Percentiles rank a stretch among this genome's conserved stretches.
Conservation (phyloP, 2,888 invertebrate genomes). For the Aquatica leii region DNA sequence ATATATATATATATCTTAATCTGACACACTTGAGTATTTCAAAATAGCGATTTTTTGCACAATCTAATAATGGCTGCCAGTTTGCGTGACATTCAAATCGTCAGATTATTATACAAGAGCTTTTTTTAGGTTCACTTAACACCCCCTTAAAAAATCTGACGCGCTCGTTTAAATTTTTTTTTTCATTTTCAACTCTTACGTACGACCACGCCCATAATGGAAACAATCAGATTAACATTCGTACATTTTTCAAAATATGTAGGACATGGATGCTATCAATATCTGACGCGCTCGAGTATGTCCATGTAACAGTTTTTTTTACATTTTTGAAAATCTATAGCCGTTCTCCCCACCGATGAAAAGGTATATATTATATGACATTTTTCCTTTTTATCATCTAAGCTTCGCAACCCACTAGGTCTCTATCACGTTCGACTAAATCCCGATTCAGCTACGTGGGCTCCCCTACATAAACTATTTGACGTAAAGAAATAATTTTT, state of each 20-base stretch:
- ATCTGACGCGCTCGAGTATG: constrained; percentile 34
- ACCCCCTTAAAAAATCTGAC: constrained; percentile 34
- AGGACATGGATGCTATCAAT: constrained; percentile 29
- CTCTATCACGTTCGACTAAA: too few species aligned
- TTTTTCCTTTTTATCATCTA: constrained; percentile 29
- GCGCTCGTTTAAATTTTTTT: constrained; percentile 38
- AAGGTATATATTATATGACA: constrained; percentile 27
- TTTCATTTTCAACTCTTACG: constrained; percentile 25
- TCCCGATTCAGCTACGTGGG: too few species aligned
- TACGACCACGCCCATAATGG: constrained; percentile 32
- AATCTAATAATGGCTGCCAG: constrained; percentile 25
- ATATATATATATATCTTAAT: constrained; percentile 39
- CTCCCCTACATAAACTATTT: too few species aligned
- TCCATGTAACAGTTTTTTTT: constrained; percentile 29
- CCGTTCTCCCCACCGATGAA: constrained; percentile 26
- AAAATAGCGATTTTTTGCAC: constrained; percentile 31
- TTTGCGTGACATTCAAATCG: constrained; percentile 28
- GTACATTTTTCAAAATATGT: constrained; percentile 32
- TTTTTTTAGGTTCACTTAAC: constrained; percentile 36
- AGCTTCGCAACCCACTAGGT: too few species aligned
- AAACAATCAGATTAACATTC: constrained; percentile 39
- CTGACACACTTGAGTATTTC: constrained; percentile 41
- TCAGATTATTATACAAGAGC: constrained; percentile 31
- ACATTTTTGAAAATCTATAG: constrained; percentile 30
- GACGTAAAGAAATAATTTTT: too few species aligned